These are phyloP conservation scores for Yponomeuta evonymella DNA, from an alignment of 2,888 invertebrate genomes.

Conservation along the genomic window DNA sequence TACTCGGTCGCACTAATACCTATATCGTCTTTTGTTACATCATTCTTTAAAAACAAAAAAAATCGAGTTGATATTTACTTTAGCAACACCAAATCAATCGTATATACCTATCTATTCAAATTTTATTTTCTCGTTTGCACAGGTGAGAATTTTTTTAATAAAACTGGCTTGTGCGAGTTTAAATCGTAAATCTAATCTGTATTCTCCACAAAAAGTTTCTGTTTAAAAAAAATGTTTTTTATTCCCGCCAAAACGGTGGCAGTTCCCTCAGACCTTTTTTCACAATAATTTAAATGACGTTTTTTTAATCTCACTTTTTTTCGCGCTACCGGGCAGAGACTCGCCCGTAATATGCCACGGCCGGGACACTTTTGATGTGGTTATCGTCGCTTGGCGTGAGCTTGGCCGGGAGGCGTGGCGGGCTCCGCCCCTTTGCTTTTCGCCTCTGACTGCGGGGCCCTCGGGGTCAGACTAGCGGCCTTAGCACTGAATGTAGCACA, in stretches of 20 bases:
- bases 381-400: constrained; percentile 43
- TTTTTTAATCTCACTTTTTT: neutral
- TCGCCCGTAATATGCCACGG: constrained; percentile 55
- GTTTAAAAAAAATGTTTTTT: neutral
- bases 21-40: neutral
- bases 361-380: constrained; percentile 68
- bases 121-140: neutral
- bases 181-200: neutral
- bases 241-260: neutral
- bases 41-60: neutral
- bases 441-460: constrained; percentile 41
- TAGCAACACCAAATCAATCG: neutral
- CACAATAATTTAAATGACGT: neutral
- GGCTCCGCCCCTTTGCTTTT: constrained; percentile 71
- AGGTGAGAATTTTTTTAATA: neutral
- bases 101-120: neutral
- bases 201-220: neutral
- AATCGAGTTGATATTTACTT: neutral
- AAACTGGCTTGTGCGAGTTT: neutral
- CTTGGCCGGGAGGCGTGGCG: constrained; percentile 57
- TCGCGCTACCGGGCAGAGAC: constrained; percentile 31
- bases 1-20: neutral
- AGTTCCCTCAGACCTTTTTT: neutral
- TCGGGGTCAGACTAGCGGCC: neutral
- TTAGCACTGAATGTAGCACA: neutral